Percentiles rank a stretch among this genome's conserved stretches.
Conservation (phyloP, 2,888 invertebrate species). For the Melanostoma scalare region DNA sequence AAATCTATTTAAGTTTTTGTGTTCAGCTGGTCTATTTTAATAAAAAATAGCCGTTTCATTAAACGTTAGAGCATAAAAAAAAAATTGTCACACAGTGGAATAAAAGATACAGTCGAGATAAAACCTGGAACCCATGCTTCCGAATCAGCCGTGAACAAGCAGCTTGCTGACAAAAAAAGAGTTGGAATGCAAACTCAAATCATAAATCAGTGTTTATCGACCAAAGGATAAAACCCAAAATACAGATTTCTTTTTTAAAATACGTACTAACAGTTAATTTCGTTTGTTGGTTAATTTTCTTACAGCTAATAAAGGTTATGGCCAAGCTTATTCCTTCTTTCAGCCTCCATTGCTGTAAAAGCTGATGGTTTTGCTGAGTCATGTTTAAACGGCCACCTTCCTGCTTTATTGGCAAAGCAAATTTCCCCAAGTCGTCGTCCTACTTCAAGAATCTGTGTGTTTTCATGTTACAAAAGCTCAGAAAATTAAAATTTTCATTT, state of each 20-base stretch:
- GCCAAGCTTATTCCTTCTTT: too few relatives aligned
- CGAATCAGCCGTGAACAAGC: conserved; percentile 97
- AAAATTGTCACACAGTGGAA: too few relatives aligned
- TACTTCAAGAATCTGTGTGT: conserved; percentile 89
- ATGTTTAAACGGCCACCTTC: conserved; percentile 92
- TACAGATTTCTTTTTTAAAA: conserved; percentile 30
- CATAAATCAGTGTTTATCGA: conserved; percentile 93
- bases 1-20: too few relatives aligned
- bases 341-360: too few relatives aligned
- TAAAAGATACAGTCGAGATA: conserved; percentile 94
- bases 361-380: too few relatives aligned
- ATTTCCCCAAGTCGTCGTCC: conserved; percentile 89
- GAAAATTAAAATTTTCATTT: not conserved
- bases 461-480: conserved; percentile 92
- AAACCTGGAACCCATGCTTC: conserved; percentile 96
- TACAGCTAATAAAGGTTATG: conserved; percentile 82
- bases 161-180: conserved; percentile 98
- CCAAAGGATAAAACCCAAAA: conserved; percentile 71
- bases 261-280: conserved; percentile 39
- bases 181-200: conserved; percentile 96
- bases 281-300: conserved; percentile 47
- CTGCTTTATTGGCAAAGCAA: conserved; percentile 91
- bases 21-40: too few relatives aligned
- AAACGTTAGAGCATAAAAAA: too few relatives aligned
- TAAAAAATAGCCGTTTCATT: too few relatives aligned